These are phyloP conservation scores for Channa striata DNA, from an alignment of 2,797 vertebrate species.

Conservation along the genomic window DNA sequence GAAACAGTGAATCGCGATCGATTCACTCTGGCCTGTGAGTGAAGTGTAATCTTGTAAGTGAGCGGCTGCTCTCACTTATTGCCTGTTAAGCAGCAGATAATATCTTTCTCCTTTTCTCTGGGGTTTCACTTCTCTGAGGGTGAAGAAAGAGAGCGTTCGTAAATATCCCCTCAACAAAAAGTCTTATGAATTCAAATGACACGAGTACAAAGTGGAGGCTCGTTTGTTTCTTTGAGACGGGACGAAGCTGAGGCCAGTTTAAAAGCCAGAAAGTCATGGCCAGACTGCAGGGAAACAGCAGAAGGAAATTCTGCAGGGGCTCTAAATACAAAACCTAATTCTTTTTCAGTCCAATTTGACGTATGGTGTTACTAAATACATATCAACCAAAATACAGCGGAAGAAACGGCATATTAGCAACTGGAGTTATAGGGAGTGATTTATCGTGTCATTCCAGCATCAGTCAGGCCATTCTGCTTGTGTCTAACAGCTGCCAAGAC, in stretches of 20 bases:
- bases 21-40: conserved; percentile 20
- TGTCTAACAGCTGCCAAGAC: conserved; percentile 14
- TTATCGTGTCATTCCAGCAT: neutral
- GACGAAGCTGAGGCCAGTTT: neutral
- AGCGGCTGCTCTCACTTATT: conserved; percentile 10
- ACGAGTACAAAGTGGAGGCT: neutral
- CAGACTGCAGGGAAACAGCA: neutral
- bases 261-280: neutral
- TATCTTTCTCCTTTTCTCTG: conserved; percentile 18
- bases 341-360: conserved; percentile 4
- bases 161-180: conserved; percentile 4
- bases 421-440: neutral
- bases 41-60: conserved; percentile 6
- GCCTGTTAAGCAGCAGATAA: neutral
- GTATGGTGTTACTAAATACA: neutral
- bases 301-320: conserved; percentile 1
- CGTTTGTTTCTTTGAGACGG: neutral
- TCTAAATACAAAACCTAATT: conserved; percentile 3
- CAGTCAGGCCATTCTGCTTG: neutral
- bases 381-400: neutral
- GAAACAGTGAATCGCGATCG: conserved; percentile 8
- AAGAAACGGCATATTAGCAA: neutral
- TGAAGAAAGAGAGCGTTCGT: conserved; percentile 1
- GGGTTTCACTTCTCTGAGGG: conserved; percentile 23
- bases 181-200: neutral